These are phyloP conservation scores for Conopomorpha cramerella DNA, from an alignment of 1,140 invertebrate genomes.

Conservation along the genomic window DNA sequence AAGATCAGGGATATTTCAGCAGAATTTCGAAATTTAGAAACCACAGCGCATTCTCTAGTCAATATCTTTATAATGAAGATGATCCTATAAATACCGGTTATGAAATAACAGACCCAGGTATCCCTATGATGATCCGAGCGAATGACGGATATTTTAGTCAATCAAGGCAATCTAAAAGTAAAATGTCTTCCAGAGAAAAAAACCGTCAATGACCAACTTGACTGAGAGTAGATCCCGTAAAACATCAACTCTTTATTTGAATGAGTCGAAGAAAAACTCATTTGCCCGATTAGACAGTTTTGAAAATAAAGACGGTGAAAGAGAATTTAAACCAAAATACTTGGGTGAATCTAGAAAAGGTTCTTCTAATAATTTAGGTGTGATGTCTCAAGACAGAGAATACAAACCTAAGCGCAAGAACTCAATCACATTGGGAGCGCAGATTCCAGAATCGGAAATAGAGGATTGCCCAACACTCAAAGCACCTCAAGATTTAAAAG, in stretches of 20 bases:
- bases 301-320: too few relatives aligned
- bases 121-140: constrained; percentile 67
- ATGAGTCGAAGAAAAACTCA: constrained; percentile 53
- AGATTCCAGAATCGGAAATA: constrained; percentile 53
- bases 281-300: constrained; percentile 38
- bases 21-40: constrained; percentile 48
- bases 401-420: constrained; percentile 47
- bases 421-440: constrained; percentile 34
- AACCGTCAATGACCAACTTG: constrained; percentile 49
- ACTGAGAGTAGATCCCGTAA: constrained; percentile 43
- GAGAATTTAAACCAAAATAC: neutral
- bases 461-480: constrained; percentile 53
- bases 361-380: neutral
- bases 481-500: constrained; percentile 54
- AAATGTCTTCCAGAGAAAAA: constrained; percentile 50
- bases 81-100: constrained; percentile 63
- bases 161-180: constrained; percentile 51
- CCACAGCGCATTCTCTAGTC: constrained; percentile 64
- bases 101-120: constrained; percentile 67
- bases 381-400: neutral
- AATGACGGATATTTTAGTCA: constrained; percentile 69
- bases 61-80: constrained; percentile 70
- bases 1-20: constrained; percentile 44
- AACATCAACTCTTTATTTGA: constrained; percentile 45
- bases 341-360: constrained; percentile 2